Evolutionary conservation across 2,797 vertebrate genomes (phyloP), one percentile per base, ranked within the genome.

Genomic region (Hybognathus amarus): DNA sequence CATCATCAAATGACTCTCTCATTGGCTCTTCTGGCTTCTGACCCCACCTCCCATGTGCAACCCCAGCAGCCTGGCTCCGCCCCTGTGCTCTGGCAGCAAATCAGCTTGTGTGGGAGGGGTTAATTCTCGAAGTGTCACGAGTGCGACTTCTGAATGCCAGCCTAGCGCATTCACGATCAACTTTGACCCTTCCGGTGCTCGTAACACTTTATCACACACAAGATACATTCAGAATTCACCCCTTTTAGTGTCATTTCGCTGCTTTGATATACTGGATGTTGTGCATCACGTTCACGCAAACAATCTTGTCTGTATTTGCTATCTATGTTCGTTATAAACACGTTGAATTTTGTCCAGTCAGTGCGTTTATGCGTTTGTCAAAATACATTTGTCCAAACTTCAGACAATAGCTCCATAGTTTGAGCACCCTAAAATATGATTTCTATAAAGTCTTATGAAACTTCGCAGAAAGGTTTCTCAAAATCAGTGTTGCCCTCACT

Each of bases 121-220:
- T 89, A 89, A 93, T 94, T 94, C 92, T 87, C 90, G 92, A 94
- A 94, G 93, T 93, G 93, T 93, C 87, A 90, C 92, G 87, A 92
- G 92, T 90, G 92, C 90, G 88, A 81, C 36, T 20, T 6, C 30
- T 30, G 27, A 61, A 68, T 45, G 18, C 24, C 4, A 86, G 87
- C 85, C 76, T 87, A 33, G 22, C 1, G 59, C 20, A 18, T 24
- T 75, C 78, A 9, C 2, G 24, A 77, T 79, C 79, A 77, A 42
- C 52, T 86, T 78, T 85, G 77, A 56, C 76, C 42, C 45, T 61
- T 11, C 27, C 83, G 89, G 91, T 92, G 91, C 88, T 91, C 84
- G 90, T 94, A 79, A 93, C 90, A 93, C 93, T 93, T 94, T 90
- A 87, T 40, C 38, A 79, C 70, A 68, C 52, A 74, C 69, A 66